Base-by-base conservation (phyloP, 2,888 invertebrate genomes). In the Caenorhabditis angaria region DNA sequence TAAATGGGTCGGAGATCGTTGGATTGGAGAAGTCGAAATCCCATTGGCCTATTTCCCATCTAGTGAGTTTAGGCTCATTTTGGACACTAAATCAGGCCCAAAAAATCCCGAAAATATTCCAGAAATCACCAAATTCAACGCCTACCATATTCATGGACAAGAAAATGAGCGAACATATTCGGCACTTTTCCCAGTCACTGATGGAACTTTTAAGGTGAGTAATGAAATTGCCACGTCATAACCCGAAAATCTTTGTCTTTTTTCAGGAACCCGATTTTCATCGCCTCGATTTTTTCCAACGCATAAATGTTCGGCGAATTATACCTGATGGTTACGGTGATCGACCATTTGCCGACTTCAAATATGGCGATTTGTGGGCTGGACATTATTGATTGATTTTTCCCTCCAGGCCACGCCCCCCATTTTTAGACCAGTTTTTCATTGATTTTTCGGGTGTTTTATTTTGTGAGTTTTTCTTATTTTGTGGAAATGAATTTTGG, bases 71-170 rank as follows among this genome's bases (percentile, higher is more conserved):
- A n/a, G n/a, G n/a, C n/a, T n/a, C n/a, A n/a, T n/a, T n/a, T n/a
- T n/a, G n/a, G n/a, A n/a, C n/a, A n/a, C n/a, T n/a, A n/a, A n/a
- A n/a, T n/a, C n/a, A n/a, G n/a, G n/a, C n/a, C n/a, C n/a, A n/a
- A n/a, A n/a, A n/a, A n/a, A n/a, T n/a, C n/a, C n/a, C n/a, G n/a
- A n/a, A n/a, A n/a, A n/a, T n/a, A 22, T 69, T 71, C 28, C 74
- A 85, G 86, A 73, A 53, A 88, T 90, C 5, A 84, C 87, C 41
- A 88, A 88, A 69, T 89, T 90, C 82, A 90, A 90, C 80, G 90
- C 90, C 4, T 90, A 89, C 79, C 90, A 90, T 51, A 90, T 90
- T 48, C 90, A 90, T 74, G 90, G 90, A 1, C 83, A 85, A 12
- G 89, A 85, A 1, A 82, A 82, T 1, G 82, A 85, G 5, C 81